Percentiles rank a stretch among this genome's conserved stretches.
phyloP scores from a whole-genome alignment of 2,797 vertebrate species.

The Scomberomorus guttatus region DNA sequence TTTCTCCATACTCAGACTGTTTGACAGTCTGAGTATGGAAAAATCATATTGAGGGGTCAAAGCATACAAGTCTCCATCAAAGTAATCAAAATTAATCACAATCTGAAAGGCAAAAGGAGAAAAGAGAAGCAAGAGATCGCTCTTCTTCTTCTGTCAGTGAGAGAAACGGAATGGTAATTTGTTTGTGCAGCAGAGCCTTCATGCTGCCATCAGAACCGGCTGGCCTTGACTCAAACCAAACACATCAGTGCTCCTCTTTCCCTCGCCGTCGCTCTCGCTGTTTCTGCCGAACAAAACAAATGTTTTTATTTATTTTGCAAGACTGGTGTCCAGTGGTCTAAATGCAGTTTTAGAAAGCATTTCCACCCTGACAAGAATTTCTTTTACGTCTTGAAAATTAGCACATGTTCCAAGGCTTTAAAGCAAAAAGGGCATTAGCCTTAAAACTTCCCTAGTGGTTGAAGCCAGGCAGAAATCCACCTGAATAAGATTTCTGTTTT shows the following conservation, averaged over 20 bases:
- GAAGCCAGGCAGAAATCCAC: too few relatives aligned
- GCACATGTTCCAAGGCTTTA: too few relatives aligned
- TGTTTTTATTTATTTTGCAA: too few relatives aligned
- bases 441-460: too few relatives aligned
- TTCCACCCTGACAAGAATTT: too few relatives aligned
- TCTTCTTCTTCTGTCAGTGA: constrained; percentile 18
- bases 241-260: constrained; percentile 41
- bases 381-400: too few relatives aligned
- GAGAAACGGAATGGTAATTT: constrained; percentile 45
- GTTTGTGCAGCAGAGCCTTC: constrained; percentile 59
- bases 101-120: constrained; percentile 9
- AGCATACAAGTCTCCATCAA: background rate
- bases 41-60: background rate
- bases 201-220: constrained; percentile 43
- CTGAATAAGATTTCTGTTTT: too few relatives aligned
- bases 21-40: too few relatives aligned
- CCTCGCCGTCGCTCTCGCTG: background rate
- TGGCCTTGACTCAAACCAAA: constrained; percentile 69
- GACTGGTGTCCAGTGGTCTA: too few relatives aligned
- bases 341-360: too few relatives aligned
- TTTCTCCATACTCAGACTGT: too few relatives aligned
- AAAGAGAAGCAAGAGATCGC: constrained; percentile 4
- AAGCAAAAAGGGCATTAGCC: too few relatives aligned
- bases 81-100: constrained; percentile 12
- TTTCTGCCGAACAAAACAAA: constrained; percentile 57